Percentiles rank a stretch among this genome's conserved stretches.
phyloP scores from a whole-genome alignment of 2,888 invertebrate genomes.

The Imbricaverruca yamaguchii region DNA sequence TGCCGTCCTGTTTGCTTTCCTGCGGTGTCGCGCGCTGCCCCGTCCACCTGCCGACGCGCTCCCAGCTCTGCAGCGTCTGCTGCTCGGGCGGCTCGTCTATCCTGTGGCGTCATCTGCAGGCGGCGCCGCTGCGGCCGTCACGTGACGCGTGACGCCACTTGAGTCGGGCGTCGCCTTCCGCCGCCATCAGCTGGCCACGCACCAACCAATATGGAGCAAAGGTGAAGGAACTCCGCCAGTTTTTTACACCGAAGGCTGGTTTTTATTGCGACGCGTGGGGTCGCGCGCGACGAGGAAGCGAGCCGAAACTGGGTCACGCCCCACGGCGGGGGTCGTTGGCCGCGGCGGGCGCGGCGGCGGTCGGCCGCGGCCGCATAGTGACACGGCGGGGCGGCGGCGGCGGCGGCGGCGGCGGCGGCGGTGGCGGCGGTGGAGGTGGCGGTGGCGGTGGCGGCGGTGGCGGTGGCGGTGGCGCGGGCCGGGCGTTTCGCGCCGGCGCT shows the following conservation, averaged over 20 bases:
- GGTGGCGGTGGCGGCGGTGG: background rate
- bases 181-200: too few species aligned
- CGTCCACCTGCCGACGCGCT: too few species aligned
- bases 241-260: background rate
- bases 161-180: too few species aligned
- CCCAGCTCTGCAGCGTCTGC: too few species aligned
- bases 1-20: too few species aligned
- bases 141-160: too few species aligned
- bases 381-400: background rate
- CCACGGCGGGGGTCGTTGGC: background rate
- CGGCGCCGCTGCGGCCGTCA: too few species aligned
- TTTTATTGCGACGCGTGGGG: slow-evolving; percentile 15
- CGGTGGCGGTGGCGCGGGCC: background rate
- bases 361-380: background rate
- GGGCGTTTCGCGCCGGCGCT: background rate
- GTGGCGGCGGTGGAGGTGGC: background rate
- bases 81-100: too few species aligned
- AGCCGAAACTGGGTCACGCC: background rate
- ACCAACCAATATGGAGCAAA: slow-evolving; percentile 1
- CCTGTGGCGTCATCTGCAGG: too few species aligned
- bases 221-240: slow-evolving; percentile 17
- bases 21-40: too few species aligned
- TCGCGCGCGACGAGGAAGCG: slow-evolving; percentile 7
- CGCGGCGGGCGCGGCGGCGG: background rate
- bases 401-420: background rate